Conservation (phyloP, 1,140 invertebrate genomes). For the Lepidotrigona ventralis region DNA sequence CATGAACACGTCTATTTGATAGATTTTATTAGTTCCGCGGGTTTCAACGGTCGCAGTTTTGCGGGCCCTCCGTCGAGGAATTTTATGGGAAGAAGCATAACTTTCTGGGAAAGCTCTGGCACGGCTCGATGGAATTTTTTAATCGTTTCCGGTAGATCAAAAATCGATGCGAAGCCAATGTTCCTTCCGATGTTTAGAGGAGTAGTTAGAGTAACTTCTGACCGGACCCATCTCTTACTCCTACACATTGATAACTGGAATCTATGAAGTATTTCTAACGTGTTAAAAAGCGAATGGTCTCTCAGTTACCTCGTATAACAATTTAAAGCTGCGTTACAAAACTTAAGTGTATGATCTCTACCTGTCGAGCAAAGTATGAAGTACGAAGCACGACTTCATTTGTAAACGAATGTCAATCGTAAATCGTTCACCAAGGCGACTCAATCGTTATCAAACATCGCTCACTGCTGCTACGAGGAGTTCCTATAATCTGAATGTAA, state of each 20-base stretch:
- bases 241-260: too few relatives aligned
- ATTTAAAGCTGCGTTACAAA: too few relatives aligned
- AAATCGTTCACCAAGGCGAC: slow-evolving; percentile 1
- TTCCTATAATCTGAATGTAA: slow-evolving; percentile 56
- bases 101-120: neutral
- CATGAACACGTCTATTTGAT: neutral
- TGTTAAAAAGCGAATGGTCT: too few relatives aligned
- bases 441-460: slow-evolving; percentile 60
- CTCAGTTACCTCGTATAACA: too few relatives aligned
- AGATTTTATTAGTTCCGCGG: neutral
- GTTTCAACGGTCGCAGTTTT: neutral
- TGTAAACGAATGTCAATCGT: neutral
- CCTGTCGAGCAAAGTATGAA: too few relatives aligned
- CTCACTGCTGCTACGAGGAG: slow-evolving; percentile 26
- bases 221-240: too few relatives aligned
- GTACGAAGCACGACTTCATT: too few relatives aligned
- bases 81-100: neutral
- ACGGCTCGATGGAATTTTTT: neutral
- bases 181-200: neutral
- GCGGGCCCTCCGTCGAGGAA: neutral
- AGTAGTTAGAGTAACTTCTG: neutral
- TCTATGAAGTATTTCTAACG: too few relatives aligned
- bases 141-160: neutral
- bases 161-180: neutral
- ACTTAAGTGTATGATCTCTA: too few relatives aligned